These are phyloP conservation scores for Trachelipus rathkii DNA, from an alignment of 1,140 invertebrate genomes.

Conservation along the genomic window DNA sequence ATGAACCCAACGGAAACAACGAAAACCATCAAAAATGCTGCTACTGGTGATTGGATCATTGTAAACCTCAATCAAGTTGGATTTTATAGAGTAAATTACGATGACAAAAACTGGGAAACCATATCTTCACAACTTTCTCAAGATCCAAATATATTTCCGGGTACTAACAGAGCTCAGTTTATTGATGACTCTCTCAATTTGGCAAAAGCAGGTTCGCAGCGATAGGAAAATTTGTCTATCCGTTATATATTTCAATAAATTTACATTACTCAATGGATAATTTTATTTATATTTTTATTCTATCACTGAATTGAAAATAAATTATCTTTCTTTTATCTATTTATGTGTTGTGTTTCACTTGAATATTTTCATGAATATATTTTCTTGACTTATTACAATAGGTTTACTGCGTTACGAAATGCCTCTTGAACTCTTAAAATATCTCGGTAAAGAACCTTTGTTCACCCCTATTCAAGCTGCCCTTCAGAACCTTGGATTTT, in stretches of 20 bases:
- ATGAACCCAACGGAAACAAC: conserved; percentile 25
- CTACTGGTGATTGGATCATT: conserved; percentile 36
- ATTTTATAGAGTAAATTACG: conserved; percentile 60
- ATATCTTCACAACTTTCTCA: conserved; percentile 50
- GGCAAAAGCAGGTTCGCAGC: conserved; percentile 56
- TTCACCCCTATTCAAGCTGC: conserved; percentile 40
- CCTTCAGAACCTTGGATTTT: conserved; percentile 29
- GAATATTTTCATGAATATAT: too few relatives aligned
- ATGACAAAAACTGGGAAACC: conserved; percentile 53
- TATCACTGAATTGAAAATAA: too few relatives aligned
- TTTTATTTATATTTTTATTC: too few relatives aligned
- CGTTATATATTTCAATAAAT: not conserved
- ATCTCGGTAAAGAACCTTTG: conserved; percentile 35
- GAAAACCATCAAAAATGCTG: conserved; percentile 25
- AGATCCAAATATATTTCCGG: conserved; percentile 50
- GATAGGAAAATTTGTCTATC: too few relatives aligned
- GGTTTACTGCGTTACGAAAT: conserved; percentile 26
- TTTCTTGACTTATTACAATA: too few relatives aligned
- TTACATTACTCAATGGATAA: too few relatives aligned
- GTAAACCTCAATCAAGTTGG: conserved; percentile 42
- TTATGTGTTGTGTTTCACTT: too few relatives aligned
- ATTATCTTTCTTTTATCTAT: too few relatives aligned
- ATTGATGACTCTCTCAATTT: conserved; percentile 83
- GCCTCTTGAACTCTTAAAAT: conserved; percentile 24
- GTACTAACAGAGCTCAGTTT: conserved; percentile 57